Evolutionary conservation across 2,113 vertebrate genomes (phyloP).

Genomic region (Globicephala melas): DNA sequence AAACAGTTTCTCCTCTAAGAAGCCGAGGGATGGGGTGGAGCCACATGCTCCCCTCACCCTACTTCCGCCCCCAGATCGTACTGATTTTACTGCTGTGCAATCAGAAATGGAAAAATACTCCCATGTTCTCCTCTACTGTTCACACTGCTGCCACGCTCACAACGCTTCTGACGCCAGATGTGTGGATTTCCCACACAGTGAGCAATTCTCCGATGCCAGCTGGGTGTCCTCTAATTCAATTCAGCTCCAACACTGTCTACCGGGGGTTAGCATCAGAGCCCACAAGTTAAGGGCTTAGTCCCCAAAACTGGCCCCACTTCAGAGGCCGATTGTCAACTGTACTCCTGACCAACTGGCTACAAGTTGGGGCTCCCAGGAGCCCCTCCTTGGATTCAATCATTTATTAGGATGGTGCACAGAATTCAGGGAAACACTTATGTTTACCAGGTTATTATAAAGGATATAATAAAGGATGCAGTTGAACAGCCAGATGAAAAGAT

Average conservation of each 20-base stretch:
- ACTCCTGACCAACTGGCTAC: neutral
- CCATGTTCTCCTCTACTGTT: neutral
- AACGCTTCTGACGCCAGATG: neutral
- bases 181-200: neutral
- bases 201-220: neutral
- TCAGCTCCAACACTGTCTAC: neutral
- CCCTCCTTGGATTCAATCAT: neutral
- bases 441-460: neutral
- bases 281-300: no score
- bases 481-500: neutral
- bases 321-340: neutral
- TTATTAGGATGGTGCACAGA: neutral
- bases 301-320: neutral
- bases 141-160: neutral
- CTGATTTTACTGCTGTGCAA: neutral
- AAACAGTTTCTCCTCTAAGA: constrained; percentile 2
- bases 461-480: neutral
- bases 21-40: neutral
- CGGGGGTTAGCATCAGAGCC: neutral
- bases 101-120: neutral
- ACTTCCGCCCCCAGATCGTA: neutral
- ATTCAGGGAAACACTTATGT: neutral
- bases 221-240: neutral
- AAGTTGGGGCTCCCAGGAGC: neutral
- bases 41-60: neutral